Evolutionary conservation across 2,888 invertebrate species (phyloP).

Genomic region (Cerceris ruficornis): DNA sequence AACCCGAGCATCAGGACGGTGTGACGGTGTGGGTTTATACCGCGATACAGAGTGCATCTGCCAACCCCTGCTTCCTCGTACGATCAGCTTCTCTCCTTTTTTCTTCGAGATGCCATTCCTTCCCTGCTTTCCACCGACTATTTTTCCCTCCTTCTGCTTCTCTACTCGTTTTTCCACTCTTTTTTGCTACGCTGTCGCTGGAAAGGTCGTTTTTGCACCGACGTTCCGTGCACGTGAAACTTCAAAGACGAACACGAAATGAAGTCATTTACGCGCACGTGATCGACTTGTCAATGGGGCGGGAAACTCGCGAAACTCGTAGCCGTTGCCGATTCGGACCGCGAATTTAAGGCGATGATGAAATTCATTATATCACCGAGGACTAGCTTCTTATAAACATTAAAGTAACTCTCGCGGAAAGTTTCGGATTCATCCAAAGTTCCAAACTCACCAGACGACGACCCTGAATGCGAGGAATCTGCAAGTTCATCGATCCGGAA

Average conservation of each 20-base stretch:
- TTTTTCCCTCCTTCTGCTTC: constrained; percentile 1
- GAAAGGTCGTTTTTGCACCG: constrained; percentile 50
- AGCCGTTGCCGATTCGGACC: constrained; percentile 29
- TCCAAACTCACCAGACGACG: constrained; percentile 42
- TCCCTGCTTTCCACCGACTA: constrained; percentile 14
- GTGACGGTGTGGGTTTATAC: constrained; percentile 74
- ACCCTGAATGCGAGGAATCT: constrained; percentile 13
- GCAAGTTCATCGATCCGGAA: not conserved
- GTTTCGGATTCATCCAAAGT: constrained; percentile 42
- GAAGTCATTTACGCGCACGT: constrained; percentile 57
- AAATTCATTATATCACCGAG: constrained; percentile 43
- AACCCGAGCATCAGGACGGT: constrained; percentile 72
- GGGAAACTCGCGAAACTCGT: constrained; percentile 37
- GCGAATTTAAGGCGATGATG: constrained; percentile 42
- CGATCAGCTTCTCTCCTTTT: constrained; percentile 47
- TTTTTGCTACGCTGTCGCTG: no score
- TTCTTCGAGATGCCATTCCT: constrained; percentile 37
- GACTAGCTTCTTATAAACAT: constrained; percentile 55
- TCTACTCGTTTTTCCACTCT: constrained; percentile 14
- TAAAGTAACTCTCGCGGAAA: constrained; percentile 57
- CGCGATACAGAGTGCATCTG: constrained; percentile 71
- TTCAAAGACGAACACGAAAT: constrained; percentile 33
- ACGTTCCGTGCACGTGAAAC: constrained; percentile 51
- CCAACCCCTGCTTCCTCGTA: constrained; percentile 54
- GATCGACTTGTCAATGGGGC: constrained; percentile 60